Percentiles rank a stretch among this genome's conserved stretches.
phyloP scores from a whole-genome alignment of 2,113 vertebrate species.

The Crypturellus undulatus region DNA sequence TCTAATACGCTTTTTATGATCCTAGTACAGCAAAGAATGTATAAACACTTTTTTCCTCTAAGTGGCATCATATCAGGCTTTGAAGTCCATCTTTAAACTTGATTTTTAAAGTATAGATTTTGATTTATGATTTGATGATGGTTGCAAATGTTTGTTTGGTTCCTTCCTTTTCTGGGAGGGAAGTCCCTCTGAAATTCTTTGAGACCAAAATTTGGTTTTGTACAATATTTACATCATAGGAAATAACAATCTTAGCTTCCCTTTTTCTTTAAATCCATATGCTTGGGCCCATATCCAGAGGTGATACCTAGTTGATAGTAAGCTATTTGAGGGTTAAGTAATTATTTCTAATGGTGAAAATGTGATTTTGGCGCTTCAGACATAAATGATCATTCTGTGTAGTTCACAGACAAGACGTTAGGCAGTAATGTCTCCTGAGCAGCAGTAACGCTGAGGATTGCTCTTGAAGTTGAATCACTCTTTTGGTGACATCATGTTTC shows the following conservation, averaged over 20 bases:
- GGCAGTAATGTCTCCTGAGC: not conserved
- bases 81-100: conserved; percentile 26
- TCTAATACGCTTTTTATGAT: not conserved
- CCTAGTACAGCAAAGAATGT: not conserved
- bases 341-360: not conserved
- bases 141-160: not conserved
- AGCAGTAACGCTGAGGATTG: not conserved
- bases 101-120: not conserved
- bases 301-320: not conserved
- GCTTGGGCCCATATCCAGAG: not conserved
- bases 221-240: not conserved
- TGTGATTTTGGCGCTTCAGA: not conserved
- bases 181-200: not conserved
- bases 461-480: conserved; percentile 54
- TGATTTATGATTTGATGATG: not conserved
- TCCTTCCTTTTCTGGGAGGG: not conserved
- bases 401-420: not conserved
- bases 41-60: not conserved
- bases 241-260: not conserved
- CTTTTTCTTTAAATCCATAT: not conserved
- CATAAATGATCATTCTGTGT: not conserved
- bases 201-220: not conserved
- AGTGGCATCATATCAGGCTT: not conserved
- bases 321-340: not conserved
- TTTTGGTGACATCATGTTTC: conserved; percentile 52